Conservation (phyloP, 2,797 vertebrate genomes). For the Anguilla pacifica region DNA sequence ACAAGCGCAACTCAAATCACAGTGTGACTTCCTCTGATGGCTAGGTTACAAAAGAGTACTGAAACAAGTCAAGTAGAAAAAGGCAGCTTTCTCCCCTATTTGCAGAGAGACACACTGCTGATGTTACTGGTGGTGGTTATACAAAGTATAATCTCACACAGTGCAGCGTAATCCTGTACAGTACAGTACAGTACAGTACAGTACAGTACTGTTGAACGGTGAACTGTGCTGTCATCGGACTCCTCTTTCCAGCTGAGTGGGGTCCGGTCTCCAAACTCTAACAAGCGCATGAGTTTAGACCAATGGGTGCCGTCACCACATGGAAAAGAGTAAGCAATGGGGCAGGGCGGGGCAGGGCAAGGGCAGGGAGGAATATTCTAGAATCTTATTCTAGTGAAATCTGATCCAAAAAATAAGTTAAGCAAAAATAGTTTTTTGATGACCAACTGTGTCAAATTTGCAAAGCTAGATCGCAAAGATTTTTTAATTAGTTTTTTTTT, state of each 20-base stretch:
- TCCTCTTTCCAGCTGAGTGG: not conserved
- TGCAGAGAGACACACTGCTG: not conserved
- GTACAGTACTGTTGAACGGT: not conserved
- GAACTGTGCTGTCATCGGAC: not conserved
- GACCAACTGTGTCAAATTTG: constrained; percentile 50
- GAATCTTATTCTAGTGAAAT: not conserved
- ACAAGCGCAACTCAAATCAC: constrained; percentile 23
- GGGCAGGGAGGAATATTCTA: not conserved
- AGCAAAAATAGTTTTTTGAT: constrained; percentile 34
- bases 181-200: not conserved
- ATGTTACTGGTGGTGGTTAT: not conserved
- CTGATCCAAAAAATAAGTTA: not conserved
- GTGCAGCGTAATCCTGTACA: not conserved
- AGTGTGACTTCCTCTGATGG: constrained; percentile 19
- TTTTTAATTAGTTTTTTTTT: constrained; percentile 27
- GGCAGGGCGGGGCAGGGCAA: not conserved
- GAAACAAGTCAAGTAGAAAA: not conserved
- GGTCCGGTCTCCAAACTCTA: constrained; percentile 5
- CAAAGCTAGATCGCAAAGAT: constrained; percentile 30
- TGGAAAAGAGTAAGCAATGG: not conserved
- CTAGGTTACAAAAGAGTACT: not conserved
- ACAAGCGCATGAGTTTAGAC: not conserved
- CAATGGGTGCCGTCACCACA: not conserved
- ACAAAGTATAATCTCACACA: not conserved
- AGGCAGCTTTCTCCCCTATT: not conserved